Conservation (phyloP, 2,113 vertebrate genomes). For the Spea multiplicata region DNA sequence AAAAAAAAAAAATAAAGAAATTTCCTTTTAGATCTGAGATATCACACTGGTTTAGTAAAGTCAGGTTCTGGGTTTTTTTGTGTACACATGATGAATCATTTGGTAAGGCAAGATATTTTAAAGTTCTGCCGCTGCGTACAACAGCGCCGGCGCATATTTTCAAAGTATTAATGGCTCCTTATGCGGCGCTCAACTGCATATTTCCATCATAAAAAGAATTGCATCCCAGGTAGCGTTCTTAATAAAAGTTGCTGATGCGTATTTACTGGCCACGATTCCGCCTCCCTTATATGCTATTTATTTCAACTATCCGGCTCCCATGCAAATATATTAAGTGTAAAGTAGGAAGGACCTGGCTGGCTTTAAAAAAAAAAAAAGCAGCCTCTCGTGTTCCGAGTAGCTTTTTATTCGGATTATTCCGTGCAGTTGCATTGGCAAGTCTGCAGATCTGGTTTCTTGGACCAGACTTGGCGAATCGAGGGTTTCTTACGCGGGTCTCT, state of each 20-base stretch:
- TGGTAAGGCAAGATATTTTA: slow-evolving; percentile 11
- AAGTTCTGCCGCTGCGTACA: slow-evolving; percentile 6
- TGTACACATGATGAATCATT: slow-evolving; percentile 19
- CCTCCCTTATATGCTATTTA: too few species aligned
- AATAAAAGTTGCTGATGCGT: not conserved
- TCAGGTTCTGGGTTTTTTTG: slow-evolving; percentile 9
- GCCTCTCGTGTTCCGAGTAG: too few species aligned
- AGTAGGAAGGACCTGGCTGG: too few species aligned
- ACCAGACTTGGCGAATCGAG: too few species aligned
- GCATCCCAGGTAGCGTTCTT: not conserved
- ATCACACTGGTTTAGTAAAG: slow-evolving; percentile 1
- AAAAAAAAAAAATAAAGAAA: not conserved
- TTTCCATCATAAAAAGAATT: not conserved
- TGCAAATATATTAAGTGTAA: too few species aligned
- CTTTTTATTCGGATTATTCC: too few species aligned
- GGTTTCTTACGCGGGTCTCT: too few species aligned
- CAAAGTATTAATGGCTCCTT: not conserved
- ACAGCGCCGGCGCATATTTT: not conserved
- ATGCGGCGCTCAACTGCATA: not conserved
- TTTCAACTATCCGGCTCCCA: too few species aligned
- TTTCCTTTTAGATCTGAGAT: not conserved
- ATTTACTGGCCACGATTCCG: not conserved
- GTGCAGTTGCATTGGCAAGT: too few species aligned
- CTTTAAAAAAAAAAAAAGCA: too few species aligned
- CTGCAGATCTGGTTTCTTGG: too few species aligned